phyloP scores from a whole-genome alignment of 1,140 invertebrate species.

The Drosophila oshimai region DNA sequence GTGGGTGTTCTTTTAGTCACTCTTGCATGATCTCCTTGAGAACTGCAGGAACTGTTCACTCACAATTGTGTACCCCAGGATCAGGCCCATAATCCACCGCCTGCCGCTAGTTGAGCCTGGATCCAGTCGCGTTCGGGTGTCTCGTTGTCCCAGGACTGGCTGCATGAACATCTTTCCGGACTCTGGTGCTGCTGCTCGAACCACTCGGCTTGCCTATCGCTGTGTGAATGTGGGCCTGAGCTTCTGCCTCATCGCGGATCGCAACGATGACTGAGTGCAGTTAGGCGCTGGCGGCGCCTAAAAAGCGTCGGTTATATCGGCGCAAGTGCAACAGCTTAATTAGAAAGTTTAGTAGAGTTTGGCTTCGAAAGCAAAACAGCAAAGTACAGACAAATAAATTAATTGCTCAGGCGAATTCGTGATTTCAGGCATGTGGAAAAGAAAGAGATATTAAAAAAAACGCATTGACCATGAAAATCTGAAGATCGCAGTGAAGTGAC shows the following conservation, averaged over 20 bases:
- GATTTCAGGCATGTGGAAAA: slow-evolving; percentile 47
- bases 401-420: slow-evolving; percentile 72
- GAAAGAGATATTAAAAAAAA: slow-evolving; percentile 68
- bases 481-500: slow-evolving; percentile 24
- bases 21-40: too few relatives aligned
- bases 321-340: slow-evolving; percentile 57
- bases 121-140: slow-evolving; percentile 31
- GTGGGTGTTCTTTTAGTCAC: too few relatives aligned
- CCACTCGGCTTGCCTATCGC: slow-evolving; percentile 45
- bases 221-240: slow-evolving; percentile 37
- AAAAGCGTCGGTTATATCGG: slow-evolving; percentile 61
- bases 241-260: slow-evolving; percentile 80
- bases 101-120: slow-evolving; percentile 24
- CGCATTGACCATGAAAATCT: slow-evolving; percentile 68
- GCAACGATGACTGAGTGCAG: slow-evolving; percentile 71
- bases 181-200: slow-evolving; percentile 19
- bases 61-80: slow-evolving; percentile 73
- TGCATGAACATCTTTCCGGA: slow-evolving; percentile 65
- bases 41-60: background rate
- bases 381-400: slow-evolving; percentile 60
- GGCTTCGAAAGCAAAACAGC: slow-evolving; percentile 62
- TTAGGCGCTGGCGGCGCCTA: slow-evolving; percentile 61
- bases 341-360: slow-evolving; percentile 70
- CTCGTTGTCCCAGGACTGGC: slow-evolving; percentile 28
- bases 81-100: slow-evolving; percentile 57